Evolutionary conservation across 2,797 vertebrate genomes (phyloP), one percentile per base, ranked within the genome.

Genomic region (Serranus cabrilla): DNA sequence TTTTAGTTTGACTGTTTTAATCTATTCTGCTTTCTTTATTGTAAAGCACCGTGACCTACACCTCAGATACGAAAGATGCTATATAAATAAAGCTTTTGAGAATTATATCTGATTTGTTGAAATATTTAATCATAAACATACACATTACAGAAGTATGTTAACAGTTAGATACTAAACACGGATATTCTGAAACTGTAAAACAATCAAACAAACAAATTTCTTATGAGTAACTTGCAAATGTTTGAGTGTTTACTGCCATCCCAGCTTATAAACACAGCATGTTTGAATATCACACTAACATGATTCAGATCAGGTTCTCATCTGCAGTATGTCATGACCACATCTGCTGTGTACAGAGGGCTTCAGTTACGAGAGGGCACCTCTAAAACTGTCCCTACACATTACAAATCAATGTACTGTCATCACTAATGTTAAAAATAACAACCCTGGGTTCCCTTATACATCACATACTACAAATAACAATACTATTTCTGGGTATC

Each of bases 351-450:
- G 71, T 46, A 37, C 37, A 39, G 12, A 7, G 21, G 27, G 68
- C 27, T 84, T 84, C 39, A 7, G 46, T 92, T 90, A 67, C 84
- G 17, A 60, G 43, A 6, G 18, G 37, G 34, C 63, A 61, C 21
- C 46, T 73, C 82, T 52, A 51, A 71, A 85, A 67, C 74, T 10
- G 17, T 50, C 55, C 25, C 13, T 20, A 25, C 65, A 56, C 39
- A 23, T 76, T 57, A 78, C 80, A 91, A 88, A 90, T 93, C 88
- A 89, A 69, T 21, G 37, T 5, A 56, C 72, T 87, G 84, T 82
- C 92, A 72, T 73, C 83, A 25, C 14, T 55, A 20, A 25, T 16
- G 52, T 80, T 82, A 60, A 72, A 88, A 88, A 89, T 85, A 91
- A 63, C 14, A 58, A 40, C n/a, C 14, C 14, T 0, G 55, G 67